Percentiles rank a stretch among this genome's conserved stretches.
These are phyloP conservation scores for Cheirogaleus major DNA, from an alignment of 2,797 vertebrate genomes.

Conservation along the genomic window DNA sequence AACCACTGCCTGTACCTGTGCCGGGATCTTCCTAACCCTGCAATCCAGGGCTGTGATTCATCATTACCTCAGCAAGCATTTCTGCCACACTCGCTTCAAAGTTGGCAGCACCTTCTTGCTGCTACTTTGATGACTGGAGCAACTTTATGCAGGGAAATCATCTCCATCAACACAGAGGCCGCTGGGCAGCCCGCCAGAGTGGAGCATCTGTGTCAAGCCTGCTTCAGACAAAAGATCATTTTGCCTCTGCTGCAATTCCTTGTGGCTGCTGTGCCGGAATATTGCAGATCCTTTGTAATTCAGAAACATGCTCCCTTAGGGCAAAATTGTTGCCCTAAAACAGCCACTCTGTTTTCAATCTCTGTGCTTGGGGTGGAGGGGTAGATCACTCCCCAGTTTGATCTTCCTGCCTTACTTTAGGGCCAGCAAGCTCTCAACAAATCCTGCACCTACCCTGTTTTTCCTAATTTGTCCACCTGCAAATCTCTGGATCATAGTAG, in stretches of 20 bases:
- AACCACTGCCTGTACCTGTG: neutral
- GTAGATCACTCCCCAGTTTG: neutral
- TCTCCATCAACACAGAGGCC: neutral
- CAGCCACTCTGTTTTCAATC: neutral
- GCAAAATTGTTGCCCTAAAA: neutral
- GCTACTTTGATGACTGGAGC: neutral
- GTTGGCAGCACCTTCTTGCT: neutral
- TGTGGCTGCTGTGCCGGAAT: neutral
- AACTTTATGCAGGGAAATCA: neutral
- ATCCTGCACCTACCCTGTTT: neutral
- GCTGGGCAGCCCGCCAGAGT: neutral
- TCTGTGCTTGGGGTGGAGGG: neutral
- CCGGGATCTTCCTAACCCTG: neutral
- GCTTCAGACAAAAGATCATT: neutral
- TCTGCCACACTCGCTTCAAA: neutral
- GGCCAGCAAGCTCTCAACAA: neutral
- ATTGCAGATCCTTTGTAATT: neutral
- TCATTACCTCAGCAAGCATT: neutral
- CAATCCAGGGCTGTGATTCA: neutral
- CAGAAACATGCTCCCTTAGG: neutral
- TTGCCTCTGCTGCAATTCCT: neutral
- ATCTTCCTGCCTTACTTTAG: neutral
- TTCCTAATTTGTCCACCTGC: neutral
- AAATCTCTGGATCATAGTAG: neutral
- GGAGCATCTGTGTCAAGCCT: neutral